Base-by-base conservation (phyloP, 2,797 vertebrate species). In the Pelodytes ibericus region DNA sequence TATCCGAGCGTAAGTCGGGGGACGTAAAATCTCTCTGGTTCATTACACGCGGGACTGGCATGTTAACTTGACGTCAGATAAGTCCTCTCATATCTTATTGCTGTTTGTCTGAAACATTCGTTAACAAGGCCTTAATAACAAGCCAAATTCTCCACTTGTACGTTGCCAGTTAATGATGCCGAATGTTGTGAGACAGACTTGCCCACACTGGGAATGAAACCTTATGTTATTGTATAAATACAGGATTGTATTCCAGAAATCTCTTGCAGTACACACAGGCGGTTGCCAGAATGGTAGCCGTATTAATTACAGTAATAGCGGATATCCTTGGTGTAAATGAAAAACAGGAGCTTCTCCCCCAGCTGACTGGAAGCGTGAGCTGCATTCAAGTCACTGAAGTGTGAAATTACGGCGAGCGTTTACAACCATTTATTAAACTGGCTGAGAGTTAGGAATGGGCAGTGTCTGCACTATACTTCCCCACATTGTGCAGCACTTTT, bases 281-380 rank as follows among this genome's bases (percentile, higher is more conserved):
- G 27, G 11, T 2, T 0, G 49, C 26, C n/a, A 30, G 65, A 41
- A 53, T 31, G 44, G 44, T 18, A 27, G 20, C 9, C n/a, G 29
- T 30, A 69, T 53, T 69, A 69, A 69, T 69, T 56, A 69, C 49
- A 69, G 11, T 69, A 22, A 33, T 22, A 56, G 31, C 20, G 47
- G 29, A 56, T 56, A 33, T 51, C 49, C 30, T 33, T 47, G 11
- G 7, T 56, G 49, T 56, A 56, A 53, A 51, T 31, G 44, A 51
- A 51, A 47, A 67, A 25, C 39, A 51, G 16, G 24, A 51, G 18
- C 39, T 29, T 4, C 16, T 15, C 3, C 6, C 8, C 64, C 26
- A n/a, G 11, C 64, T 67, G 64, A 67, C 47, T 26, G 18, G 4
- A 67, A 29, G n/a, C 7, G 29, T 33, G 20, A 33, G 47, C 27